Conservation (phyloP, 2,113 vertebrate species). For the Chauna torquata region DNA sequence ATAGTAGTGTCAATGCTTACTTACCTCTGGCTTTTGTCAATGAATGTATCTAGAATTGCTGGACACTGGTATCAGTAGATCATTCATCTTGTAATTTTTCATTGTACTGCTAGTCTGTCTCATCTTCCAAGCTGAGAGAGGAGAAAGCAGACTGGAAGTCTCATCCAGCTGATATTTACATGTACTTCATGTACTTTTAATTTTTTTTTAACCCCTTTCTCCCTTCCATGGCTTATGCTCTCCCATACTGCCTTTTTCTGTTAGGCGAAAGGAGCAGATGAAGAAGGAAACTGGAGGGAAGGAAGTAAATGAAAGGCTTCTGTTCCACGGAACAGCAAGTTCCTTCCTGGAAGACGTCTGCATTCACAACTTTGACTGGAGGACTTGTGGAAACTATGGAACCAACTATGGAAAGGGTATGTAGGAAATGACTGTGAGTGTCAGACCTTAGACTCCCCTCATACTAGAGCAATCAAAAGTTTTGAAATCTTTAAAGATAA, state of each 20-base stretch:
- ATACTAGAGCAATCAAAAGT: not conserved
- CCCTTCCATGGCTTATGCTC: not conserved
- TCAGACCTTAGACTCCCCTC: not conserved
- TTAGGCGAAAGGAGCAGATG: slow-evolving; percentile 93
- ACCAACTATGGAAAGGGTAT: slow-evolving; percentile 87
- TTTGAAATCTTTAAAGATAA: not conserved
- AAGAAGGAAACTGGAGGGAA: slow-evolving; percentile 75
- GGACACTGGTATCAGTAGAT: not conserved
- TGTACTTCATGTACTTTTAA: not conserved
- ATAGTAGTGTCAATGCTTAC: not conserved
- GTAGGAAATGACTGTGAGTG: not conserved
- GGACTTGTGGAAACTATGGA: slow-evolving; percentile 86
- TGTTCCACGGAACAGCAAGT: slow-evolving; percentile 87
- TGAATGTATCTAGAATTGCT: not conserved
- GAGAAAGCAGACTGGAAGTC: not conserved
- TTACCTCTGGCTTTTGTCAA: not conserved
- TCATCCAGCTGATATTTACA: not conserved
- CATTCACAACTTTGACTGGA: slow-evolving; percentile 90
- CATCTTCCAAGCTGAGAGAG: not conserved
- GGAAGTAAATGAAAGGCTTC: slow-evolving; percentile 73
- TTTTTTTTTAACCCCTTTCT: not conserved
- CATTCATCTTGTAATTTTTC: not conserved
- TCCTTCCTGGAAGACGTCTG: slow-evolving; percentile 75
- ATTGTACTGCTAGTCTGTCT: not conserved
- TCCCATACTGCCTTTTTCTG: not conserved